phyloP scores from a whole-genome alignment of 2,888 invertebrate genomes.

The Diploptera punctata region DNA sequence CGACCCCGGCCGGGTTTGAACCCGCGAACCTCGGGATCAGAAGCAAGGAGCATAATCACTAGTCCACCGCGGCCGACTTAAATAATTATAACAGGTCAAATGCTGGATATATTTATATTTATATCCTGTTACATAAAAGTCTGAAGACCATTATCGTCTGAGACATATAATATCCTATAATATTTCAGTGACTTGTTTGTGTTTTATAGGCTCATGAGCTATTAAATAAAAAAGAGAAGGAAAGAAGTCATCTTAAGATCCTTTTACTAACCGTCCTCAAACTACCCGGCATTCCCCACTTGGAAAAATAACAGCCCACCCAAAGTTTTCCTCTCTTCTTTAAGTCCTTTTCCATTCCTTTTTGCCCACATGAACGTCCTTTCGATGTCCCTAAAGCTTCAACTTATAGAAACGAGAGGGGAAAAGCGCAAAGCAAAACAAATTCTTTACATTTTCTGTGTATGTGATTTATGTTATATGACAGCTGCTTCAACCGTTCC shows the following conservation, averaged over 20 bases:
- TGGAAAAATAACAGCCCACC: constrained; percentile 20
- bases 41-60: no score
- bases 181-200: constrained; percentile 1
- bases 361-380: constrained; percentile 3
- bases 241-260: constrained; percentile 23
- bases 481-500: constrained; percentile 39
- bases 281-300: constrained; percentile 10
- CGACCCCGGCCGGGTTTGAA: no score
- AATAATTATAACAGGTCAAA: no score
- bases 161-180: no score
- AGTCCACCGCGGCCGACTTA: no score
- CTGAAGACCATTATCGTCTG: no score
- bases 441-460: constrained; percentile 25
- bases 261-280: not conserved
- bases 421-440: constrained; percentile 28
- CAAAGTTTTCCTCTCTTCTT: constrained; percentile 9
- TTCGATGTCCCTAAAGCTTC: constrained; percentile 21
- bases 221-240: constrained; percentile 22
- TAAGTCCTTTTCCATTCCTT: constrained; percentile 7
- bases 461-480: constrained; percentile 41
- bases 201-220: constrained; percentile 24
- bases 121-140: no score
- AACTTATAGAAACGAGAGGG: not conserved
- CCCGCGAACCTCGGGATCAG: no score
- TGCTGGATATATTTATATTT: no score